A percentile compares a stretch with the other conserved stretches of the same genome.
Evolutionary conservation across 2,888 invertebrate species (phyloP).

Genomic region (Drosophila mercatorum): DNA sequence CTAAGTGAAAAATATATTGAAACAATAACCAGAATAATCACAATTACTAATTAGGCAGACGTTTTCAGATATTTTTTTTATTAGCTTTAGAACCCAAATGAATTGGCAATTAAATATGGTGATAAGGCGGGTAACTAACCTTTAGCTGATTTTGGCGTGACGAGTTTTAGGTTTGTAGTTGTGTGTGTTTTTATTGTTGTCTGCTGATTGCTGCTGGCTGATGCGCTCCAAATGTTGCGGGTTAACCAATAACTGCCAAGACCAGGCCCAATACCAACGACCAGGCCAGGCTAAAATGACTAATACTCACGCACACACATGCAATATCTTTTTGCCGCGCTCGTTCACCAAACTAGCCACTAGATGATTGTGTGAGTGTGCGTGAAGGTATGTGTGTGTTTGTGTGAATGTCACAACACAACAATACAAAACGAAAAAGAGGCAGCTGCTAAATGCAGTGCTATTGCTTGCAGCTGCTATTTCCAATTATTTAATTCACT

Average conservation of each 20-base stretch:
- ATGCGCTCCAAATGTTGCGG: slow-evolving; percentile 56
- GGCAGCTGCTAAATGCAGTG: slow-evolving; percentile 66
- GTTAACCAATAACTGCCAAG: slow-evolving; percentile 46
- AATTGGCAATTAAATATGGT: slow-evolving; percentile 27
- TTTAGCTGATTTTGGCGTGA: slow-evolving; percentile 44
- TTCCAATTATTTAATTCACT: slow-evolving; percentile 22
- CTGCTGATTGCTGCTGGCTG: slow-evolving; percentile 39
- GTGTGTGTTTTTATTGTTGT: slow-evolving; percentile 2
- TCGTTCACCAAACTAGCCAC: slow-evolving; percentile 55
- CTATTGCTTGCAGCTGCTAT: slow-evolving; percentile 34
- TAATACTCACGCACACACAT: slow-evolving; percentile 43
- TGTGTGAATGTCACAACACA: slow-evolving; percentile 45
- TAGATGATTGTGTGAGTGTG: slow-evolving; percentile 17
- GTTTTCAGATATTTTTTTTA: neutral
- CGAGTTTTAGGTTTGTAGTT: slow-evolving; percentile 9
- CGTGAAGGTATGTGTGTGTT: slow-evolving; percentile 7
- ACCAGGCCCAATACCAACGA: slow-evolving; percentile 67
- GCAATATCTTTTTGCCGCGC: slow-evolving; percentile 61
- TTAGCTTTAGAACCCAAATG: slow-evolving; percentile 14
- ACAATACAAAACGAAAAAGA: slow-evolving; percentile 31
- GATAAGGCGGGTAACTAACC: slow-evolving; percentile 61
- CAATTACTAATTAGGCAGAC: slow-evolving; percentile 12
- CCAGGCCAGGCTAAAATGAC: slow-evolving; percentile 61
- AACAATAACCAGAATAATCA: neutral
- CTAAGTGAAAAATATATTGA: slow-evolving; percentile 10